phyloP scores from a whole-genome alignment of 2,113 vertebrate species.

The Etheostoma cragini region DNA sequence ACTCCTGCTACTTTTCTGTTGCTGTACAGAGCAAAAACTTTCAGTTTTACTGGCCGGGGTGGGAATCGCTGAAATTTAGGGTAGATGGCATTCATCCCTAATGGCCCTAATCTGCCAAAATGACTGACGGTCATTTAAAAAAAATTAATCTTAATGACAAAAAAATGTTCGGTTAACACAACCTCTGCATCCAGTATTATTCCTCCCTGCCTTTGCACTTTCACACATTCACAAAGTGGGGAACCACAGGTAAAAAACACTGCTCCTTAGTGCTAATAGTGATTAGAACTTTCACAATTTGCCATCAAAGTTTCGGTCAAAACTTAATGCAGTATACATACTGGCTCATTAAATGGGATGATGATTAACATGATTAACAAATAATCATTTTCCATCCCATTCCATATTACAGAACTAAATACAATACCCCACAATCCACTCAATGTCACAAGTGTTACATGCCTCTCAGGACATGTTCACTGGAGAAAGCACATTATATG shows the following conservation, averaged over 20 bases:
- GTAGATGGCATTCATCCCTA: too few relatives aligned
- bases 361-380: background rate
- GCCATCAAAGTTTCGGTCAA: background rate
- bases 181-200: background rate
- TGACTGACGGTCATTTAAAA: too few relatives aligned
- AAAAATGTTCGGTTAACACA: too few relatives aligned
- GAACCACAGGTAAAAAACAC: background rate
- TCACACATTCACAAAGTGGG: background rate
- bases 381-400: background rate
- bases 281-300: background rate
- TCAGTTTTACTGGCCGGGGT: too few relatives aligned
- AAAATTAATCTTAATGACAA: too few relatives aligned
- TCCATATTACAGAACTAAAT: background rate
- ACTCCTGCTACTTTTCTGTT: too few relatives aligned
- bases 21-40: too few relatives aligned
- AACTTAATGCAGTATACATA: too few relatives aligned
- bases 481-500: background rate
- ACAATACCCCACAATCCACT: background rate
- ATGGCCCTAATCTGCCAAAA: too few relatives aligned
- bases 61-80: too few relatives aligned
- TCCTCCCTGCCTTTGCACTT: background rate
- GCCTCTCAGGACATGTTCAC: conserved; percentile 10
- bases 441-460: background rate
- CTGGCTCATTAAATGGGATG: too few relatives aligned
- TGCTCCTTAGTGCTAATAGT: background rate